Percentiles rank a stretch among this genome's conserved stretches.
Evolutionary conservation across 1,140 invertebrate species (phyloP).

Genomic region (Saccostrea echinata): DNA sequence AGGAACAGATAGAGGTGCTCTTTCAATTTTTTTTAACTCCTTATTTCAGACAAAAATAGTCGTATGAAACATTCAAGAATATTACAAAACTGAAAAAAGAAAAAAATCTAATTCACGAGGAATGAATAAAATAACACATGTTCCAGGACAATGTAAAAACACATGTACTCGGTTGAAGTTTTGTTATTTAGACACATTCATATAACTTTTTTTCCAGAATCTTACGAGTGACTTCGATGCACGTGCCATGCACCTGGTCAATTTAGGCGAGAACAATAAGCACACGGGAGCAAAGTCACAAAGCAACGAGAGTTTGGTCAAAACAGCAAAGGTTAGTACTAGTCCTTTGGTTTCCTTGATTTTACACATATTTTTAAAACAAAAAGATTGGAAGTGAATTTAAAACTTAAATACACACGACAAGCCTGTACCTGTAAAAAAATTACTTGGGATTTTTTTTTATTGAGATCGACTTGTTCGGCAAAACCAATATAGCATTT

Average conservation of each 20-base stretch:
- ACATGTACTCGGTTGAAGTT: neutral
- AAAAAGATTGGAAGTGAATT: neutral
- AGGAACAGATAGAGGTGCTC: constrained; percentile 67
- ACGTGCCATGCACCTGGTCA: constrained; percentile 67
- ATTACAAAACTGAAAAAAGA: neutral
- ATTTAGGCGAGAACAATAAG: constrained; percentile 62
- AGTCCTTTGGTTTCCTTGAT: neutral
- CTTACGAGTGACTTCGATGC: constrained; percentile 67
- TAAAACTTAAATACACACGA: neutral
- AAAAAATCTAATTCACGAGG: neutral
- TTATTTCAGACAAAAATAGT: neutral
- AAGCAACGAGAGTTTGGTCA: constrained; percentile 68
- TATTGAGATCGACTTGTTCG: too few species aligned
- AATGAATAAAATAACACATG: neutral
- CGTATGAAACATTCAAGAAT: neutral
- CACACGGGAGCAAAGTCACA: constrained; percentile 52
- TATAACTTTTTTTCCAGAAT: constrained; percentile 56
- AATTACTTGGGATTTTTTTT: neutral
- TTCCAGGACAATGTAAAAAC: neutral
- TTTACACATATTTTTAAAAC: neutral
- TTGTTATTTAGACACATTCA: neutral
- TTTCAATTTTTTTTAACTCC: neutral
- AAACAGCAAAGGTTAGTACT: constrained; percentile 65
- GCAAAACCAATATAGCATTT: neutral
- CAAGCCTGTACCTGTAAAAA: neutral